Evolutionary conservation across 2,797 vertebrate species (phyloP).

Genomic region (Acrocephalus scirpaceus): DNA sequence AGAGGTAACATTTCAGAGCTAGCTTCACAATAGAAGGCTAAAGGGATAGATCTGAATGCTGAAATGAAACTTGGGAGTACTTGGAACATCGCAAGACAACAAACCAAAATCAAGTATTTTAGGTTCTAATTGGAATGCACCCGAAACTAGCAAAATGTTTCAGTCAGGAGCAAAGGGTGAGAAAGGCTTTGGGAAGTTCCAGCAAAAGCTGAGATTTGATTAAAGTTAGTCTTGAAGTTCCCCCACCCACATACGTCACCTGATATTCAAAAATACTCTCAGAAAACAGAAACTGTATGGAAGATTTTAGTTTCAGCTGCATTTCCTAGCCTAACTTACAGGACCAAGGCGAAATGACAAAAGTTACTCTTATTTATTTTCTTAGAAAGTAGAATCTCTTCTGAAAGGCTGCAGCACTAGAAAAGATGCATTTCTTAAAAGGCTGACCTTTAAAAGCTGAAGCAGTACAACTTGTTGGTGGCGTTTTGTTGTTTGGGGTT

Average conservation of each 20-base stretch:
- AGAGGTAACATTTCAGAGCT: neutral
- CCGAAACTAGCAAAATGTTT: constrained; percentile 38
- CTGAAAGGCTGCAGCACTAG: neutral
- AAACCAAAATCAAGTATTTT: neutral
- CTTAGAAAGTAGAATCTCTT: neutral
- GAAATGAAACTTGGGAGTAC: constrained; percentile 40
- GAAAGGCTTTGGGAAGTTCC: constrained; percentile 68
- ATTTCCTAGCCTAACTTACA: neutral
- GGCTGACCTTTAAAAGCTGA: neutral
- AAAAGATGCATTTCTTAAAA: neutral
- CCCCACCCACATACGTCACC: constrained; percentile 65
- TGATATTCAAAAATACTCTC: constrained; percentile 49
- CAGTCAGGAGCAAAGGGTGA: constrained; percentile 29
- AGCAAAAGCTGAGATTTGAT: constrained; percentile 65
- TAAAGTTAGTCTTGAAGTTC: constrained; percentile 52
- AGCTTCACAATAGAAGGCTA: neutral
- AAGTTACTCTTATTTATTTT: neutral
- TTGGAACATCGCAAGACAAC: neutral
- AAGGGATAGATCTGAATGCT: neutral
- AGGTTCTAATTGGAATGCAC: constrained; percentile 46
- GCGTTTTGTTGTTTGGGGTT: neutral
- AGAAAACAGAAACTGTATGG: constrained; percentile 55
- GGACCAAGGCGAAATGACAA: neutral
- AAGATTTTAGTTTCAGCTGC: constrained; percentile 58
- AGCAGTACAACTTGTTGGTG: neutral